phyloP scores from a whole-genome alignment of 2,888 invertebrate genomes.

The Cantharis rustica region DNA sequence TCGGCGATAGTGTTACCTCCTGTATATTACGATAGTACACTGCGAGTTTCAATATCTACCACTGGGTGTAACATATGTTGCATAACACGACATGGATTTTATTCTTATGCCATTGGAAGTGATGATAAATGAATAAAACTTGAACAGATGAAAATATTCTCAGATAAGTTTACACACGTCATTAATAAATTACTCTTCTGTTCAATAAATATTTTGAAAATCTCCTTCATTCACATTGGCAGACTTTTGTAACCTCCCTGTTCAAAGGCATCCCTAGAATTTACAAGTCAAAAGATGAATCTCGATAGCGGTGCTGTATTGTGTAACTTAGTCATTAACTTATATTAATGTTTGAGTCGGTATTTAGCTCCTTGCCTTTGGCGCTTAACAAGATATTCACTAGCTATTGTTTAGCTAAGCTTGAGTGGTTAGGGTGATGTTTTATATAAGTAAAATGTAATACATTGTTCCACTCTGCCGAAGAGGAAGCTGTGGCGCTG shows the following conservation, averaged over 20 bases:
- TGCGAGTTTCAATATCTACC: not conserved
- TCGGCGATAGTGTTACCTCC: no score
- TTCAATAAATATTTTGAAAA: not conserved
- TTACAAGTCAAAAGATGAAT: conserved; percentile 18
- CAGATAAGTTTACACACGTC: not conserved
- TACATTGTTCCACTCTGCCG: conserved; percentile 5
- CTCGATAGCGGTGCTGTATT: conserved; percentile 30
- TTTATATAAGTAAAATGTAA: conserved; percentile 4
- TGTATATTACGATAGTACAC: not conserved
- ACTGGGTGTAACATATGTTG: not conserved
- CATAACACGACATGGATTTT: not conserved
- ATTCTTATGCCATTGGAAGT: not conserved
- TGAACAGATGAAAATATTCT: not conserved
- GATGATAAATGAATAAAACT: no score
- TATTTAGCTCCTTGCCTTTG: conserved; percentile 32
- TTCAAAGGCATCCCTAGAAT: conserved; percentile 8
- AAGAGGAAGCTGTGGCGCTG: not conserved
- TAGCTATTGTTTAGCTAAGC: conserved; percentile 28
- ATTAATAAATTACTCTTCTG: not conserved
- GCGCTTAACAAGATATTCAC: conserved; percentile 33
- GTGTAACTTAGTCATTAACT: conserved; percentile 39
- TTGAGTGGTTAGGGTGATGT: conserved; percentile 14
- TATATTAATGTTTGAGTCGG: conserved; percentile 37
- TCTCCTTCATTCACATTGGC: not conserved
- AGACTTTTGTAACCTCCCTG: not conserved